Conservation (phyloP, 1,140 invertebrate species). For the Cydia strobilella region DNA sequence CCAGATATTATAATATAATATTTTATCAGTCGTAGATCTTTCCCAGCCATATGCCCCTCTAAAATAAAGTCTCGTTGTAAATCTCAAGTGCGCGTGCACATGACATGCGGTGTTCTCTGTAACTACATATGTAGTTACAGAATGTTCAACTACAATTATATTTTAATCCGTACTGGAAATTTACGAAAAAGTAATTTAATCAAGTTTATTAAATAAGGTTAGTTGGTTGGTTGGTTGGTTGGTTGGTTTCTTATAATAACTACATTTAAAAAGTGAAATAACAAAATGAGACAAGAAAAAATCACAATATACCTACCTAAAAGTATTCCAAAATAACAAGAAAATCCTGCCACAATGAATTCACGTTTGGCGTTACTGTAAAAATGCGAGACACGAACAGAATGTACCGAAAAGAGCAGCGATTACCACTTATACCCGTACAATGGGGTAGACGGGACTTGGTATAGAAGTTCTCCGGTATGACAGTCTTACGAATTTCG, state of each 20-base stretch:
- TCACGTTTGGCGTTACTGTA: background rate
- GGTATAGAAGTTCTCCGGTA: background rate
- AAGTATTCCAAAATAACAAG: constrained; percentile 7
- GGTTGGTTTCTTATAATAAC: background rate
- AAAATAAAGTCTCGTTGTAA: constrained; percentile 1
- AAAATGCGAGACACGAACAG: constrained; percentile 4
- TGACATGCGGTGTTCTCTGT: background rate
- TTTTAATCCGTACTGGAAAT: background rate
- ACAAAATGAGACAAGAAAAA: background rate
- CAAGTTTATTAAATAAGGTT: too few species aligned
- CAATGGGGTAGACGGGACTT: constrained; percentile 7
- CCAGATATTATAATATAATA: background rate
- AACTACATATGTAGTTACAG: background rate
- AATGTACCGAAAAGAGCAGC: constrained; percentile 28
- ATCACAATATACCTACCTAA: background rate
- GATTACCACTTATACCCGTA: constrained; percentile 23
- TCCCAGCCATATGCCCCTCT: background rate
- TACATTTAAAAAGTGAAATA: background rate
- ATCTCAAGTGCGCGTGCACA: background rate
- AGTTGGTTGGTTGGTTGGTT: too few species aligned
- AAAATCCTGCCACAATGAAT: constrained; percentile 4
- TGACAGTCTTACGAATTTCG: background rate
- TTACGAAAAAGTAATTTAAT: too few species aligned
- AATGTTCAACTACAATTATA: background rate
- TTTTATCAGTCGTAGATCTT: background rate